phyloP scores from a whole-genome alignment of 2,888 invertebrate genomes.

The Chloroclysta siterata region DNA sequence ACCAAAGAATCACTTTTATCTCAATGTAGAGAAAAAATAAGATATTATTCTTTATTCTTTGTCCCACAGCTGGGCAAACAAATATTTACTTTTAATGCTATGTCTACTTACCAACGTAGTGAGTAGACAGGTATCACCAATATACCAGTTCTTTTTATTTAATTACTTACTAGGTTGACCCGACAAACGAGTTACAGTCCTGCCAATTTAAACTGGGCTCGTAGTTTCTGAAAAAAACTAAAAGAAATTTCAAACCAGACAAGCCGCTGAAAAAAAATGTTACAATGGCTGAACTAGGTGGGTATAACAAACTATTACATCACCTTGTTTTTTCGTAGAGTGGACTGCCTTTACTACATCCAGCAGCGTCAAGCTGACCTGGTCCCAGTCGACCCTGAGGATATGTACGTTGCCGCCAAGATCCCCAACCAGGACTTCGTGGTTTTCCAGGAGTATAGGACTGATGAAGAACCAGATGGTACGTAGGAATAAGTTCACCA shows the following conservation, averaged over 20 bases:
- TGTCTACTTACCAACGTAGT: too few relatives aligned
- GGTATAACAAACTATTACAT: background rate
- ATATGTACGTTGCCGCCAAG: slow-evolving; percentile 93
- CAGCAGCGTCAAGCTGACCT: slow-evolving; percentile 92
- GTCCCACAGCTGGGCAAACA: too few relatives aligned
- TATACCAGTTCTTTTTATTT: too few relatives aligned
- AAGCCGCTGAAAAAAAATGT: background rate
- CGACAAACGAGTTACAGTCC: too few relatives aligned
- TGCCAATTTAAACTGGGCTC: too few relatives aligned
- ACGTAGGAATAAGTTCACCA: slow-evolving; percentile 34
- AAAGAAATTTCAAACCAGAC: background rate
- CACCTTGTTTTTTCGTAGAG: slow-evolving; percentile 63
- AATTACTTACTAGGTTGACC: too few relatives aligned
- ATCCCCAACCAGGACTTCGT: slow-evolving; percentile 90
- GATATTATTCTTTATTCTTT: too few relatives aligned
- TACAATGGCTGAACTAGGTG: background rate
- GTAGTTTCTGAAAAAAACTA: too few relatives aligned
- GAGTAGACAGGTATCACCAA: too few relatives aligned
- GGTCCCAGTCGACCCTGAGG: slow-evolving; percentile 93
- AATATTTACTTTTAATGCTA: too few relatives aligned
- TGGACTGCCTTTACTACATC: slow-evolving; percentile 91
- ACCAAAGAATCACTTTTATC: too few relatives aligned
- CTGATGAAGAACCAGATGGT: slow-evolving; percentile 91
- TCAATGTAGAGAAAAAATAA: too few relatives aligned
- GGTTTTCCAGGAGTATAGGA: slow-evolving; percentile 90